A percentile compares a stretch with the other conserved stretches of the same genome.
These are phyloP conservation scores for Vireo altiloquus DNA, from an alignment of 2,113 vertebrate species.

Conservation along the genomic window DNA sequence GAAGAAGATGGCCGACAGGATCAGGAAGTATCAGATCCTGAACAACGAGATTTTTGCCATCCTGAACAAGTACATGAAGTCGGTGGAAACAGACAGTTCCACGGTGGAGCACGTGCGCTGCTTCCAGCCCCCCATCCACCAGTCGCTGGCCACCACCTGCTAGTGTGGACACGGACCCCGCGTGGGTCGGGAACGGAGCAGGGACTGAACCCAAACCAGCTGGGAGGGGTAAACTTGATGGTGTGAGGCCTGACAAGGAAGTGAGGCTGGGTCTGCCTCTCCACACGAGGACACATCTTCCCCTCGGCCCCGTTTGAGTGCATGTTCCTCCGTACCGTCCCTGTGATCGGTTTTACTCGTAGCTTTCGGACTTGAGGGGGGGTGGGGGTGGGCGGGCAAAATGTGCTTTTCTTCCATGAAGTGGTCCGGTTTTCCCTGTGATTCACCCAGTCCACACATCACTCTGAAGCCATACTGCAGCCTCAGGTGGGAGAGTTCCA, in stretches of 20 bases:
- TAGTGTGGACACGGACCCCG: constrained; percentile 62
- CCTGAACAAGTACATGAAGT: constrained; percentile 99
- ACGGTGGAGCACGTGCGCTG: constrained; percentile 98
- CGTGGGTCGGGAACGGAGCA: background rate
- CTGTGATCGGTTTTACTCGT: constrained; percentile 64
- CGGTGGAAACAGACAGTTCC: constrained; percentile 97
- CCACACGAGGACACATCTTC: background rate
- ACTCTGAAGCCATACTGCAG: constrained; percentile 23
- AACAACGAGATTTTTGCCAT: constrained; percentile 99
- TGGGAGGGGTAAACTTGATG: background rate
- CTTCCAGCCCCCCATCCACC: constrained; percentile 99
- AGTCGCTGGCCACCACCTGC: constrained; percentile 97
- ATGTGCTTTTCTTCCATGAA: constrained; percentile 57
- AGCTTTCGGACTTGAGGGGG: constrained; percentile 54
- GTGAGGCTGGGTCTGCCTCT: constrained; percentile 1
- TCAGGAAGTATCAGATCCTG: constrained; percentile 98
- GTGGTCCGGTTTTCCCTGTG: constrained; percentile 17
- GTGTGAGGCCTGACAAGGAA: background rate
- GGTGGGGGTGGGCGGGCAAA: constrained; percentile 17
- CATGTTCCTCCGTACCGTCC: constrained; percentile 74
- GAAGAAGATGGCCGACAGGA: constrained; percentile 99
- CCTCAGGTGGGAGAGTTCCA: background rate
- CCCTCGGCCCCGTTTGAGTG: constrained; percentile 55
- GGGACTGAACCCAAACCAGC: constrained; percentile 20
- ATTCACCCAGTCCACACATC: background rate